Percentiles rank a stretch among this genome's conserved stretches.
These are phyloP conservation scores for Psylliodes chrysocephalus DNA, from an alignment of 2,888 invertebrate genomes.

Conservation along the genomic window DNA sequence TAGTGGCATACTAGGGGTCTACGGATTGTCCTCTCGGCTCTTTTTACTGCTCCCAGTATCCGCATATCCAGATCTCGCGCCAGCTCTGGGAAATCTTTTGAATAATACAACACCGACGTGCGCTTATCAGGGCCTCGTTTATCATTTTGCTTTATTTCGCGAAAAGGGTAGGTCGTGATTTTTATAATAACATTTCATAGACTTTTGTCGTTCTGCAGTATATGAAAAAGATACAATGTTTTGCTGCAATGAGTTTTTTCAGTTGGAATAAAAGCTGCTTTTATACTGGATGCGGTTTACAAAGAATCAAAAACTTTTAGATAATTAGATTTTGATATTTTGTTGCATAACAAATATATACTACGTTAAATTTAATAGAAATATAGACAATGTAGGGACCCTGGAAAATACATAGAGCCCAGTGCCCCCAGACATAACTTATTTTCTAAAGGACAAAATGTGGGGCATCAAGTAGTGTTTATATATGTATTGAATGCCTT, in stretches of 20 bases:
- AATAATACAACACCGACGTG: constrained; percentile 35
- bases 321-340: too few species aligned
- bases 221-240: constrained; percentile 2
- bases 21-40: constrained; percentile 13
- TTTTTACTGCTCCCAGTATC: constrained; percentile 27
- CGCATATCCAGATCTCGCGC: constrained; percentile 23
- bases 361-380: too few species aligned
- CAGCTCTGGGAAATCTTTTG: constrained; percentile 28
- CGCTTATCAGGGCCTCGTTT: constrained; percentile 28
- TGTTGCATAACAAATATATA: too few species aligned
- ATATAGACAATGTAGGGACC: too few species aligned
- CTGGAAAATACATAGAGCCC: too few species aligned
- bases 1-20: constrained; percentile 14
- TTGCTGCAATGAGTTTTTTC: neutral
- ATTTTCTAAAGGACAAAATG: too few species aligned
- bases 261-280: too few species aligned
- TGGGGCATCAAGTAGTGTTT: too few species aligned
- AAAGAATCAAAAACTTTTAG: too few species aligned
- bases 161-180: constrained; percentile 18
- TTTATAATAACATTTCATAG: constrained; percentile 9
- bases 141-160: constrained; percentile 28
- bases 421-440: too few species aligned
- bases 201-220: constrained; percentile 21
- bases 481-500: too few species aligned
- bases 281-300: too few species aligned